A percentile compares a stretch with the other conserved stretches of the same genome.
Conservation (phyloP, 2,797 vertebrate genomes). For the Galago senegalensis region DNA sequence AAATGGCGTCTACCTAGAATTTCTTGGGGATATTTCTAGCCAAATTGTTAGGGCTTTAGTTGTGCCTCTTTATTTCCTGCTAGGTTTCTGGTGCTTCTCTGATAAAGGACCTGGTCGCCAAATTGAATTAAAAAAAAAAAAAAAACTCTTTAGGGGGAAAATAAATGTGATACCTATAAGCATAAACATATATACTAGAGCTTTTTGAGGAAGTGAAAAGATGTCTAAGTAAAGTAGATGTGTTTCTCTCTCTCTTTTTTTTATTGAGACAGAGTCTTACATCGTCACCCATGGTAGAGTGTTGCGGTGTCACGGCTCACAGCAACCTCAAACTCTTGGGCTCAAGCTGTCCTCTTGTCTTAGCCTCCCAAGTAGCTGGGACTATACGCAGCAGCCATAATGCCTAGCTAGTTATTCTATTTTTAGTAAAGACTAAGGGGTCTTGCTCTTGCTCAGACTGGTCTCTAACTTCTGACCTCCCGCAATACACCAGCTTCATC, state of each 20-base stretch:
- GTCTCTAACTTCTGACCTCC: too few relatives aligned
- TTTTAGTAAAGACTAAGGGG: too few relatives aligned
- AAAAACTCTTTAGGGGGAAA: background rate
- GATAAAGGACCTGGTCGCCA: background rate
- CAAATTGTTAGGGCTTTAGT: background rate
- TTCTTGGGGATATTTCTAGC: conserved; percentile 31
- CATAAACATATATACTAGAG: background rate
- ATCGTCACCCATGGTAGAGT: too few relatives aligned
- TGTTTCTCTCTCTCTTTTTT: background rate
- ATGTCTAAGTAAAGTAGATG: background rate
- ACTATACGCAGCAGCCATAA: too few relatives aligned
- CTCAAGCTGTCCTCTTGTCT: too few relatives aligned
- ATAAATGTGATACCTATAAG: background rate
- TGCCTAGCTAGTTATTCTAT: too few relatives aligned
- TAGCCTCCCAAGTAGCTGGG: too few relatives aligned
- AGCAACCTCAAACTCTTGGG: too few relatives aligned
- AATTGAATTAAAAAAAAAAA: background rate
- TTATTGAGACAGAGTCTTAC: too few relatives aligned
- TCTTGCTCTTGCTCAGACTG: too few relatives aligned
- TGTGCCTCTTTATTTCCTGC: background rate
- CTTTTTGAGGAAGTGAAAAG: conserved; percentile 46
- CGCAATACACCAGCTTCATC: too few relatives aligned
- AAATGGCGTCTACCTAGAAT: conserved; percentile 38
- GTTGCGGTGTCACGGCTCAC: too few relatives aligned
- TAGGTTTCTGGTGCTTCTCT: background rate